phyloP scores from a whole-genome alignment of 2,797 vertebrate species.

The Acanthurus lineatus region DNA sequence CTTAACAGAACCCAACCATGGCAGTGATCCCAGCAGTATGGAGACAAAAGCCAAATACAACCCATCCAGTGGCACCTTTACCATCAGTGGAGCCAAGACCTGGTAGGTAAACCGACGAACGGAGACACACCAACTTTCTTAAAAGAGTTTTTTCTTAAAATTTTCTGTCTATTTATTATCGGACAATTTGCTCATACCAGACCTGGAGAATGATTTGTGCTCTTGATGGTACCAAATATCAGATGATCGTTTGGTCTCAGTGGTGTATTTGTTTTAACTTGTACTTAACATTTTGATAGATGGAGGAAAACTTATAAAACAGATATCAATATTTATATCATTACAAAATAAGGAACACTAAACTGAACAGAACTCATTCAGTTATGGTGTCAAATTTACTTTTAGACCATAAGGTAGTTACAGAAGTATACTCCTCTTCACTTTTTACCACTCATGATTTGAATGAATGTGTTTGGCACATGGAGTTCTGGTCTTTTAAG shows the following conservation, averaged over 20 bases:
- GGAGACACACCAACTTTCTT: background rate
- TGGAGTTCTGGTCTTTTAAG: background rate
- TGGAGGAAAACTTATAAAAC: no score
- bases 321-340: background rate
- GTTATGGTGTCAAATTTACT: background rate
- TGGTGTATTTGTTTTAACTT: background rate
- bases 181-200: background rate
- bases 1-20: slow-evolving; percentile 93
- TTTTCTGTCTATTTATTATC: background rate
- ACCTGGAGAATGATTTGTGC: background rate
- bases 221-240: background rate
- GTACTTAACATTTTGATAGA: background rate
- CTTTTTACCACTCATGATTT: background rate
- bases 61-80: slow-evolving; percentile 87
- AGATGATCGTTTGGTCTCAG: background rate
- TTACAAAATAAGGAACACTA: background rate
- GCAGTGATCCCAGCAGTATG: slow-evolving; percentile 91
- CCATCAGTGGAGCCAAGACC: slow-evolving; percentile 90
- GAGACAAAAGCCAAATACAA: slow-evolving; percentile 90
- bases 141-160: background rate
- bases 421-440: background rate
- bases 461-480: no score
- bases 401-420: background rate
- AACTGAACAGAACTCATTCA: background rate
- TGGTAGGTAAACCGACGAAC: slow-evolving; percentile 80